A percentile compares a stretch with the other conserved stretches of the same genome.
Conservation (phyloP, 2,888 invertebrate genomes). For the Drosophila borborema region DNA sequence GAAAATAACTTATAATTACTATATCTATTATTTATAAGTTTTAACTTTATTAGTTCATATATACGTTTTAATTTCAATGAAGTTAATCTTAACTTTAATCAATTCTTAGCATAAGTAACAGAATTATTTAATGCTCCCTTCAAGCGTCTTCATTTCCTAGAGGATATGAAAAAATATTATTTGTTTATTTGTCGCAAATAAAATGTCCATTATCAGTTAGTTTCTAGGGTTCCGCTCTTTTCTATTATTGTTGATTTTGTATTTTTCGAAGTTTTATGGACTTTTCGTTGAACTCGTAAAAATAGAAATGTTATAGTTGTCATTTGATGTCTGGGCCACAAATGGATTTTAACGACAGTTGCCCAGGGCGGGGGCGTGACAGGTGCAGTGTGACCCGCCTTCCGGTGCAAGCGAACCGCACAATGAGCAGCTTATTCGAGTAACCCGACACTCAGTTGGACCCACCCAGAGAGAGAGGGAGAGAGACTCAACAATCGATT, state of each 20-base stretch:
- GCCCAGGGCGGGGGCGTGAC: conserved; percentile 42
- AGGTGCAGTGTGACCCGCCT: conserved; percentile 54
- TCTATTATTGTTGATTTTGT: conserved; percentile 8
- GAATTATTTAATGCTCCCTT: not conserved
- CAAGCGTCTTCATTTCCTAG: not conserved
- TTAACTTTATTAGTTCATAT: too few relatives aligned
- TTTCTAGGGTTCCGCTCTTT: conserved; percentile 37
- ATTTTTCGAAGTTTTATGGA: conserved; percentile 43
- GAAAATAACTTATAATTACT: too few relatives aligned
- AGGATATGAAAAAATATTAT: conserved; percentile 34
- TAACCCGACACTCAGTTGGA: conserved; percentile 43
- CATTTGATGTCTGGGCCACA: conserved; percentile 62
- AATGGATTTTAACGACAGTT: conserved; percentile 71
- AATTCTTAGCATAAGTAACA: not conserved
- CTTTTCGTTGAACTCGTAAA: conserved; percentile 72
- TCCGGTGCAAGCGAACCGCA: conserved; percentile 6
- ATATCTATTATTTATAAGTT: too few relatives aligned
- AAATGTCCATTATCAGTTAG: conserved; percentile 50
- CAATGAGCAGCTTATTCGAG: conserved; percentile 44
- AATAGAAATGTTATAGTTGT: conserved; percentile 76
- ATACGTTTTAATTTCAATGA: not conserved
- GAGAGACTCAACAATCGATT: conserved; percentile 43
- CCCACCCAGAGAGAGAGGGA: conserved; percentile 32
- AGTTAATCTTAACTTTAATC: not conserved
- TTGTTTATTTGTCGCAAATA: conserved; percentile 79